Conservation (phyloP, 2,888 invertebrate species). For the Acholoe squamosa region DNA sequence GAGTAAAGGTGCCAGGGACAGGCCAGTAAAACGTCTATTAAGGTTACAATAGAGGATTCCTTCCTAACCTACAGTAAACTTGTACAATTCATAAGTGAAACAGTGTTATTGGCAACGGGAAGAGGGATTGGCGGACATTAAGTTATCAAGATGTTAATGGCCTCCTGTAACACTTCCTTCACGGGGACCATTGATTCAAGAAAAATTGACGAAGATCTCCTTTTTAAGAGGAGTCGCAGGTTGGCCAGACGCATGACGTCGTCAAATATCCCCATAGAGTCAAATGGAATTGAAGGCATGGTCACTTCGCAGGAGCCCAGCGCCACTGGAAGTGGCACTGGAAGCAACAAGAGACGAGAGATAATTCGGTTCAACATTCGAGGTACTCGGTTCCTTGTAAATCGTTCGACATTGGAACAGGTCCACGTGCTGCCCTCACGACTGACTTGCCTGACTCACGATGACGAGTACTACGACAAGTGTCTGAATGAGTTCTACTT, state of each 20-base stretch:
- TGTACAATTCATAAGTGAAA: neutral
- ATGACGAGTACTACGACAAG: conserved; percentile 37
- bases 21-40: too few relatives aligned
- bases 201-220: conserved; percentile 29
- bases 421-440: neutral
- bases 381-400: conserved; percentile 41
- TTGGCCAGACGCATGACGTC: conserved; percentile 43
- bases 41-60: too few relatives aligned
- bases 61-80: too few relatives aligned
- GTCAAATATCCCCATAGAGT: neutral
- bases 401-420: neutral
- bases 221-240: neutral
- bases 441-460: neutral
- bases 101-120: neutral
- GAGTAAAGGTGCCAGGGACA: too few relatives aligned
- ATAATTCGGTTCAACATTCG: conserved; percentile 47
- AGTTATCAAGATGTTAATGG: conserved; percentile 40
- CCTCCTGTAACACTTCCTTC: conserved; percentile 50
- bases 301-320: neutral
- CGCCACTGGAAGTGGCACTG: neutral
- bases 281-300: conserved; percentile 51
- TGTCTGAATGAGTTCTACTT: conserved; percentile 63
- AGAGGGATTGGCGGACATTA: neutral
- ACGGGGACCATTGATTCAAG: neutral
- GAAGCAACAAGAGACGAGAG: neutral